phyloP scores from a whole-genome alignment of 2,888 invertebrate species.

The Camptogramma bilineatum region DNA sequence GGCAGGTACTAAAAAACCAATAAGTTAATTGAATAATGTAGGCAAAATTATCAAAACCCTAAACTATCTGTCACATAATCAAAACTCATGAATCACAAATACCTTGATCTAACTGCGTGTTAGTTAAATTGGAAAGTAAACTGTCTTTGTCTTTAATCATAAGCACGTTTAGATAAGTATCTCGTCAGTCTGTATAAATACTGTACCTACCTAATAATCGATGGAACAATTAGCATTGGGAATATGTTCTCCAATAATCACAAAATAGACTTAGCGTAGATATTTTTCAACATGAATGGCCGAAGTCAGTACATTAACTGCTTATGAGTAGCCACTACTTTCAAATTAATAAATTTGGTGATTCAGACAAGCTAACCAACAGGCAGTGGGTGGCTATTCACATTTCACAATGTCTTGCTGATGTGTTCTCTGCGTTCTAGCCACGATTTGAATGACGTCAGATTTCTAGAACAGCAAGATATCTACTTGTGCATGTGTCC shows the following conservation, averaged over 20 bases:
- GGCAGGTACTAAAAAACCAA: not conserved
- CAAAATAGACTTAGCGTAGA: conserved; percentile 69
- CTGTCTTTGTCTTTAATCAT: conserved; percentile 31
- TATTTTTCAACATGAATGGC: conserved; percentile 77
- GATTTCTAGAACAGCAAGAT: conserved; percentile 79
- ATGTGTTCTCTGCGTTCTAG: conserved; percentile 69
- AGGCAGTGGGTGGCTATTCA: conserved; percentile 83
- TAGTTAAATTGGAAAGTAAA: not conserved
- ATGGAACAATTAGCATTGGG: conserved; percentile 79
- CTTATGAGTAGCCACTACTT: conserved; percentile 77
- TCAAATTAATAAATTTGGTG: conserved; percentile 72
- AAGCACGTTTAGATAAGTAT: conserved; percentile 49
- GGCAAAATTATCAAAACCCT: not conserved
- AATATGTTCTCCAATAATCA: conserved; percentile 74
- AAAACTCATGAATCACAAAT: not conserved
- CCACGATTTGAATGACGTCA: conserved; percentile 79
- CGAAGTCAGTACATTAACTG: conserved; percentile 80
- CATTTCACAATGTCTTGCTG: conserved; percentile 83
- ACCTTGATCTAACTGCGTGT: not conserved
- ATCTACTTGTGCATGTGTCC: conserved; percentile 58
- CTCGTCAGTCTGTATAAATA: conserved; percentile 62
- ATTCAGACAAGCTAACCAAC: conserved; percentile 68
- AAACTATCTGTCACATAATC: not conserved
- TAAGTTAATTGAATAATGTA: not conserved
- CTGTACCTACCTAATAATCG: conserved; percentile 84